These are phyloP conservation scores for Eonycteris spelaea DNA, from an alignment of 2,113 vertebrate genomes.

Conservation along the genomic window DNA sequence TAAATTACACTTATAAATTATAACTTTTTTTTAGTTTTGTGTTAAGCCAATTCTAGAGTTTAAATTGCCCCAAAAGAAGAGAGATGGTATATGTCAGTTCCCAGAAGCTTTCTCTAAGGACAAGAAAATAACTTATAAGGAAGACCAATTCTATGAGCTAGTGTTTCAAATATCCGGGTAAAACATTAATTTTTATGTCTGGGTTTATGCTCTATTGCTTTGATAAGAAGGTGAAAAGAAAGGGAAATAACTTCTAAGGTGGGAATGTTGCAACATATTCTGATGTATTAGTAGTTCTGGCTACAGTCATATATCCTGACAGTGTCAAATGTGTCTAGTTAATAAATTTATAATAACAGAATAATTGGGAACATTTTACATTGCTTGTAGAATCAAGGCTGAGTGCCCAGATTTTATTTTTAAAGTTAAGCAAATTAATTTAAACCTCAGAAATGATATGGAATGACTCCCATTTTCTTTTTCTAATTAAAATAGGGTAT, in stretches of 20 bases:
- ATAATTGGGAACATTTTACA: neutral
- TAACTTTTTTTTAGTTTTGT: constrained; percentile 39
- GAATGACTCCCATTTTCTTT: neutral
- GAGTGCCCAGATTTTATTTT: constrained; percentile 19
- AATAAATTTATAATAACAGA: constrained; percentile 8
- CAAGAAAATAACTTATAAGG: neutral
- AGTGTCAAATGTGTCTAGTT: neutral
- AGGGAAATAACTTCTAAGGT: constrained; percentile 11
- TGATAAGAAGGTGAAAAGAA: constrained; percentile 17
- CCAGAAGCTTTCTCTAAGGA: constrained; percentile 4
- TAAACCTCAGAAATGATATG: neutral
- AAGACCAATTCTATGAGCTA: constrained; percentile 20
- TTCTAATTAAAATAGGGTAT: constrained; percentile 19
- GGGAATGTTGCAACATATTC: neutral
- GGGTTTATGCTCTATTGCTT: constrained; percentile 28
- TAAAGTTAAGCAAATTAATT: constrained; percentile 45
- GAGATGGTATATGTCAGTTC: neutral
- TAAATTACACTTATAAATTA: neutral
- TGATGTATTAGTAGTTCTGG: constrained; percentile 17
- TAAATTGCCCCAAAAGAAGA: constrained; percentile 44
- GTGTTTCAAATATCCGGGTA: constrained; percentile 32
- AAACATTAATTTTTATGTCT: constrained; percentile 3
- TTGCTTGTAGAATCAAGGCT: neutral
- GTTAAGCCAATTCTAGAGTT: constrained; percentile 36
- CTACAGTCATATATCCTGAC: neutral